Percentiles rank a stretch among this genome's conserved stretches.
These are phyloP conservation scores for Tyria jacobaeae DNA, from an alignment of 2,888 invertebrate species.

Conservation along the genomic window DNA sequence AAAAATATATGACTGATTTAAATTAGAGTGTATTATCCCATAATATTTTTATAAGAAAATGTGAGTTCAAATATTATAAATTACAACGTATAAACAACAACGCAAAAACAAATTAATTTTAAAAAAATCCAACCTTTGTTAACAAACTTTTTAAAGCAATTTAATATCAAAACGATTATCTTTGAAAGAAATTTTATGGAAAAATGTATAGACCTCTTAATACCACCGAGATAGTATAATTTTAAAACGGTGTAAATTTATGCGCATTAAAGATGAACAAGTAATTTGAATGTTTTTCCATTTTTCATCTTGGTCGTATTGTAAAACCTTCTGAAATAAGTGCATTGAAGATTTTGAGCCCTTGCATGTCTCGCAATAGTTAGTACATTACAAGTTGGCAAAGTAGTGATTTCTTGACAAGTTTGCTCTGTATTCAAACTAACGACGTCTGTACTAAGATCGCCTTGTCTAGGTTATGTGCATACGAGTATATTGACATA, in stretches of 20 bases:
- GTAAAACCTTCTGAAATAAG: too few species aligned
- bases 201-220: conserved; percentile 24
- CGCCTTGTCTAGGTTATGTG: neutral
- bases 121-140: neutral
- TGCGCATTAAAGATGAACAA: conserved; percentile 19
- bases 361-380: too few species aligned
- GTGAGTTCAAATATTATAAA: too few species aligned
- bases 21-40: too few species aligned
- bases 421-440: neutral
- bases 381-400: neutral
- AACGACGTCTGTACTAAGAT: neutral
- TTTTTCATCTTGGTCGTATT: too few species aligned
- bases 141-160: conserved; percentile 14
- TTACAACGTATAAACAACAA: neutral
- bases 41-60: too few species aligned
- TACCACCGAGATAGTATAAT: conserved; percentile 26
- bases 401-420: neutral
- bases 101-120: neutral
- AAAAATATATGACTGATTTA: too few species aligned
- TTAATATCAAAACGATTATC: conserved; percentile 25
- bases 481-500: too few species aligned
- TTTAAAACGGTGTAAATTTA: conserved; percentile 27
- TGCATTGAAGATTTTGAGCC: too few species aligned
- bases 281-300: too few species aligned
- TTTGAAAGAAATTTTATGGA: conserved; percentile 22